These are phyloP conservation scores for Centropus bengalensis DNA, from an alignment of 2,113 vertebrate species.

Conservation along the genomic window DNA sequence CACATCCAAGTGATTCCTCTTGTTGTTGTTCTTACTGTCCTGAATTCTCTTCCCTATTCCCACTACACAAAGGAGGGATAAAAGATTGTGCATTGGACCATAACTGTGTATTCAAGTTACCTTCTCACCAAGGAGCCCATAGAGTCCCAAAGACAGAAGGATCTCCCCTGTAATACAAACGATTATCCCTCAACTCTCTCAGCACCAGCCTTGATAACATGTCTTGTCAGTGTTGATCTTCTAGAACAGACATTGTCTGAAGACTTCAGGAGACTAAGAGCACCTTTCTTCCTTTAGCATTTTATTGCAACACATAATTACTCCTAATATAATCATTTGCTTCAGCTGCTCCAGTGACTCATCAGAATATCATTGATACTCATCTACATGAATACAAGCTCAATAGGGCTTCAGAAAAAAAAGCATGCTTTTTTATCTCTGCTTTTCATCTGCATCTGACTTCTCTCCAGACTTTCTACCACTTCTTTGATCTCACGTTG, in stretches of 20 bases:
- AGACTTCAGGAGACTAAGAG: neutral
- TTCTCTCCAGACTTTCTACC: neutral
- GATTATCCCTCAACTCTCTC: neutral
- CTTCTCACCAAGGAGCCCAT: neutral
- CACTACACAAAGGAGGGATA: neutral
- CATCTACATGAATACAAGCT: neutral
- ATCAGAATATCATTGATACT: neutral
- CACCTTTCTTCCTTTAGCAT: neutral
- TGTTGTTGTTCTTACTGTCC: neutral
- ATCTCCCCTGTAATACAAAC: neutral
- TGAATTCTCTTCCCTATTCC: neutral
- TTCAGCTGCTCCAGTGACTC: neutral
- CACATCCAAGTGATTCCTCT: neutral
- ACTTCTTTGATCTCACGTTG: slow-evolving; percentile 11
- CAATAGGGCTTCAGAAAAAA: neutral
- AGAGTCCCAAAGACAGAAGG: neutral
- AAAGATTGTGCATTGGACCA: neutral
- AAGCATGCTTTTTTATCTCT: neutral
- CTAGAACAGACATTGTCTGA: neutral
- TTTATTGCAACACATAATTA: neutral
- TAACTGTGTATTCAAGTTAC: neutral
- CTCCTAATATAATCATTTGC: slow-evolving; percentile 6
- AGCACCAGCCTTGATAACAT: neutral
- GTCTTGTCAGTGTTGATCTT: neutral
- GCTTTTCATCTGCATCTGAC: slow-evolving; percentile 22